Conservation (phyloP, 2,797 vertebrate species). For the Dendrocincla fuliginosa region DNA sequence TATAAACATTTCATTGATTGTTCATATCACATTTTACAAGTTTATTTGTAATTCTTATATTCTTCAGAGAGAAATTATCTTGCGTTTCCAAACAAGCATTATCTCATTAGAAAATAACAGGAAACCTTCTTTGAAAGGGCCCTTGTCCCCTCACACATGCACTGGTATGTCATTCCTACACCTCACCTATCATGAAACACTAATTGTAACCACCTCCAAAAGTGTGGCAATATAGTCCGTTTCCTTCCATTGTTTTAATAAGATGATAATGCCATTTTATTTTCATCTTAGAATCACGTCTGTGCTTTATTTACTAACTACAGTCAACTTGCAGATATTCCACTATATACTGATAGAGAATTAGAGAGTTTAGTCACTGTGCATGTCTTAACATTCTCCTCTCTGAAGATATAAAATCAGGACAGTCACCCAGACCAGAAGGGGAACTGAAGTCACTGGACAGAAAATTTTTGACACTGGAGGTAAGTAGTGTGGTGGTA, state of each 20-base stretch:
- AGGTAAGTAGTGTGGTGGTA: too few relatives aligned
- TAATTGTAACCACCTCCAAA: background rate
- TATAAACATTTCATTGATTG: background rate
- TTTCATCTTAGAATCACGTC: background rate
- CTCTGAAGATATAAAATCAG: background rate
- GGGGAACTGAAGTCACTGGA: background rate
- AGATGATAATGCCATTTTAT: background rate
- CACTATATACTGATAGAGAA: background rate
- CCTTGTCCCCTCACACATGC: background rate
- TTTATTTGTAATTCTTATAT: background rate
- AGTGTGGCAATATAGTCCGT: background rate
- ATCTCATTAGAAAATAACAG: background rate
- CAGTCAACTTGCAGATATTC: background rate
- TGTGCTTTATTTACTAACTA: background rate
- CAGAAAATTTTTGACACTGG: background rate
- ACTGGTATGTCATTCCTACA: background rate
- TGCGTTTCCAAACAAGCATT: background rate
- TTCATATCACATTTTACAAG: background rate
- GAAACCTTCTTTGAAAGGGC: background rate
- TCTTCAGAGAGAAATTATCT: background rate
- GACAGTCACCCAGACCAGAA: background rate
- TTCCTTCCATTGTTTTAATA: background rate
- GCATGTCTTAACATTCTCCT: background rate
- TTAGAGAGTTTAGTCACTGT: background rate
- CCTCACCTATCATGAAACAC: background rate